Percentiles rank a stretch among this genome's conserved stretches.
phyloP scores from a whole-genome alignment of 1,140 invertebrate species.

The Drosophila willistoni region DNA sequence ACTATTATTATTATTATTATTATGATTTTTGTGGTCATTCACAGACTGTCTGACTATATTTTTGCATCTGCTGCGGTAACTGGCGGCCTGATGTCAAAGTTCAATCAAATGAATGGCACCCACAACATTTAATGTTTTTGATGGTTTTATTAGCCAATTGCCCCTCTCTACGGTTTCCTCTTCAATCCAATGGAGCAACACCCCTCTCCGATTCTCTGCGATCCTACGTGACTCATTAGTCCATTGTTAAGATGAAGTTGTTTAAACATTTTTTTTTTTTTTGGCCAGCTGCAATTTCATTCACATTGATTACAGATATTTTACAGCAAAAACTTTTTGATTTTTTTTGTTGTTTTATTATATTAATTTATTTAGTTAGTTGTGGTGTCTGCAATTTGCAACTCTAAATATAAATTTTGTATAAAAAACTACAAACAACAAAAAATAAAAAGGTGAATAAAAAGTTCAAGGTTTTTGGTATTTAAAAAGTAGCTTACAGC shows the following conservation, averaged over 20 bases:
- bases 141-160: constrained; percentile 77
- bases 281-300: constrained; percentile 65
- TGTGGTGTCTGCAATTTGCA: constrained; percentile 58
- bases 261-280: constrained; percentile 40
- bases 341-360: constrained; percentile 58
- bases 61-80: constrained; percentile 51
- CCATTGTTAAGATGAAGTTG: constrained; percentile 79
- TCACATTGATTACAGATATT: constrained; percentile 63
- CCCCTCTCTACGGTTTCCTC: constrained; percentile 49
- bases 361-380: constrained; percentile 47
- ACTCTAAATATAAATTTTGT: constrained; percentile 2
- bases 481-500: constrained; percentile 74
- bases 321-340: constrained; percentile 42
- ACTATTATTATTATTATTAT: constrained; percentile 74
- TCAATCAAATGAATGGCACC: constrained; percentile 79
- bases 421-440: constrained; percentile 5
- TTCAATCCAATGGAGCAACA: background rate
- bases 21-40: constrained; percentile 57
- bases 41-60: constrained; percentile 8
- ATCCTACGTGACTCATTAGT: constrained; percentile 66
- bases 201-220: constrained; percentile 39
- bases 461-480: constrained; percentile 74
- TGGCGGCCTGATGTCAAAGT: constrained; percentile 61
- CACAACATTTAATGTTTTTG: constrained; percentile 79
- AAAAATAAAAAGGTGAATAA: constrained; percentile 25